Percentiles rank a stretch among this genome's conserved stretches.
phyloP scores from a whole-genome alignment of 1,140 invertebrate genomes.

The Lepidurus apus region DNA sequence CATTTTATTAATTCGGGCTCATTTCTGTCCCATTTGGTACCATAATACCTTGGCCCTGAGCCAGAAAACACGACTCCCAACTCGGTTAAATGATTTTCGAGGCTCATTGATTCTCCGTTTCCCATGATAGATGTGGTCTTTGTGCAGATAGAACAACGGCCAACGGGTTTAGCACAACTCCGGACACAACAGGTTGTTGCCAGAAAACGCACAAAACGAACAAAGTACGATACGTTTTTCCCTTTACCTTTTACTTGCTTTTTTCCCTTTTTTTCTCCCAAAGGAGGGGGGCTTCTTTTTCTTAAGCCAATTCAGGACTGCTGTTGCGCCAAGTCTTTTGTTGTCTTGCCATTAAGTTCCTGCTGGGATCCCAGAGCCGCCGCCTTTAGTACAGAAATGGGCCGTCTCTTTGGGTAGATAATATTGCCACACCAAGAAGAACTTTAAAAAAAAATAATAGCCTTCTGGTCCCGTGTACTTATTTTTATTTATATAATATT shows the following conservation, averaged over 20 bases:
- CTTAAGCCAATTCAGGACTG: neutral
- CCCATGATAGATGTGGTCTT: no score
- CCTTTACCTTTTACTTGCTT: neutral
- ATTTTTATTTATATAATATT: neutral
- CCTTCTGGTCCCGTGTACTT: neutral
- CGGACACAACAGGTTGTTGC: no score
- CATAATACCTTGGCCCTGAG: no score
- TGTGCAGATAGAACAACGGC: neutral
- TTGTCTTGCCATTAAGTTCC: slow-evolving; percentile 13
- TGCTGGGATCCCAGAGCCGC: neutral
- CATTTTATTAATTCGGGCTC: no score
- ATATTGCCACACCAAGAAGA: slow-evolving; percentile 4
- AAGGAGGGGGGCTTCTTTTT: neutral
- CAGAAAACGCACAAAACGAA: no score
- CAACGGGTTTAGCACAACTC: neutral
- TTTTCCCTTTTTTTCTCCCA: neutral
- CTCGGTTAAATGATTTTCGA: no score
- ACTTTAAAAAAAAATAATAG: neutral
- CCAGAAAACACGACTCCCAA: no score
- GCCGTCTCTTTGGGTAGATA: neutral
- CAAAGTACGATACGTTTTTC: neutral
- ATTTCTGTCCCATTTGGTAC: no score
- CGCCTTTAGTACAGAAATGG: slow-evolving; percentile 4
- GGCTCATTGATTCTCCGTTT: no score
- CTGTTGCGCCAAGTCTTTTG: neutral